Conservation (phyloP, 2,888 invertebrate species). For the Mermis nigrescens region DNA sequence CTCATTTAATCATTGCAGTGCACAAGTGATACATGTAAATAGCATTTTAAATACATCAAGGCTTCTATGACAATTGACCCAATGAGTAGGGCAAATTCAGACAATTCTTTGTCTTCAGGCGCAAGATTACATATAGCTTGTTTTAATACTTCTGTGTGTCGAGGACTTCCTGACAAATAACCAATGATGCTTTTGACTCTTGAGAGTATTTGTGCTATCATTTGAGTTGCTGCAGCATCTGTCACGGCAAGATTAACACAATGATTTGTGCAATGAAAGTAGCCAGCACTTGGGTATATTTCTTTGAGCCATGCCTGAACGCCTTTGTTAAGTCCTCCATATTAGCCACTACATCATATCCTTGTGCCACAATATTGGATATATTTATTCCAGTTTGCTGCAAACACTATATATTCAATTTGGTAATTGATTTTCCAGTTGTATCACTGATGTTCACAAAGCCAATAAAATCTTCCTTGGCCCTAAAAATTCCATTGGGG, state of each 20-base stretch:
- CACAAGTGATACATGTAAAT: too few relatives aligned
- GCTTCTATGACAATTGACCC: background rate
- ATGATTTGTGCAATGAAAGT: background rate
- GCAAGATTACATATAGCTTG: background rate
- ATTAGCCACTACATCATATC: constrained; percentile 6
- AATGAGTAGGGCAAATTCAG: background rate
- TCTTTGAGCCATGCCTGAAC: constrained; percentile 2
- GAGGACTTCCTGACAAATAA: background rate
- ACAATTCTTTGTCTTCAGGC: background rate
- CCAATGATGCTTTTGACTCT: background rate
- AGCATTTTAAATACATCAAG: too few relatives aligned
- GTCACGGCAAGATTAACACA: background rate
- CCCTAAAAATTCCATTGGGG: constrained; percentile 3
- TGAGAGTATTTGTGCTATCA: background rate
- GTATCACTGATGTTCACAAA: background rate
- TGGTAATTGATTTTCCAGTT: background rate
- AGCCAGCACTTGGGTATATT: background rate
- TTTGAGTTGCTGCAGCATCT: background rate
- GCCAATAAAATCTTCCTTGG: constrained; percentile 3
- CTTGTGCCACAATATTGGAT: background rate
- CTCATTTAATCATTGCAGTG: too few relatives aligned
- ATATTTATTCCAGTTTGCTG: too few relatives aligned
- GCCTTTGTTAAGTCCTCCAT: constrained; percentile 2
- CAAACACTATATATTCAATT: background rate
- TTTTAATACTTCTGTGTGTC: background rate